A percentile compares a stretch with the other conserved stretches of the same genome.
These are phyloP conservation scores for Eulemur coronatus DNA, from an alignment of 2,797 vertebrate species.

Conservation along the genomic window DNA sequence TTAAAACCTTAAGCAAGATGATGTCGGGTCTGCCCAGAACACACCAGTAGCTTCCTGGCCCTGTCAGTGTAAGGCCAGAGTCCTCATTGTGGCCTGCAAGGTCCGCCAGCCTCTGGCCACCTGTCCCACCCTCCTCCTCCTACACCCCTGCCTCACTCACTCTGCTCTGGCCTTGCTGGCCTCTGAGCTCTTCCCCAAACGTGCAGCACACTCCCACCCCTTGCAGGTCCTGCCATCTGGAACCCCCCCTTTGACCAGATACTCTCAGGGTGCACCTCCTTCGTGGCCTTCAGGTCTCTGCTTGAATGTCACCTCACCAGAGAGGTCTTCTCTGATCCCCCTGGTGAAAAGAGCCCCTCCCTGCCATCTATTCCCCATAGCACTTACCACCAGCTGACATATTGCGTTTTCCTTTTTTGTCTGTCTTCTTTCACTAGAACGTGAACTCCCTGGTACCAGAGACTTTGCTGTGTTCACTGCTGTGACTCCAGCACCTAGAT, in stretches of 20 bases:
- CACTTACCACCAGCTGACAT: background rate
- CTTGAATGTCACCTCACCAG: background rate
- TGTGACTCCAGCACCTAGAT: background rate
- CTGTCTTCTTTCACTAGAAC: background rate
- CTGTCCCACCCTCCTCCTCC: no score
- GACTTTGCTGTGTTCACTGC: background rate
- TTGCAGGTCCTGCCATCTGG: background rate
- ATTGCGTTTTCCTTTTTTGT: background rate
- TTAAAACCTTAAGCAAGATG: background rate
- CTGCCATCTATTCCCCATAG: accelerated
- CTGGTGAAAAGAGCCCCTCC: background rate
- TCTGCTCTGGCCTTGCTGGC: background rate
- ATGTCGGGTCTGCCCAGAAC: background rate
- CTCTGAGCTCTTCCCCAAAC: background rate
- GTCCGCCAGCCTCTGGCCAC: background rate
- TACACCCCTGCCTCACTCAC: accelerated
- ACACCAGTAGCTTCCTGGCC: background rate
- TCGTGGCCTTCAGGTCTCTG: background rate
- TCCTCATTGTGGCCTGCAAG: background rate
- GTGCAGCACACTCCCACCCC: background rate
- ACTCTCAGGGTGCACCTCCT: background rate
- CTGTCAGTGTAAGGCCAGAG: background rate
- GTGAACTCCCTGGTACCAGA: background rate
- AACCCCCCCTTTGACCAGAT: background rate
- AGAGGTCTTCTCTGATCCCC: no score